Conservation (phyloP, 1,140 invertebrate genomes). For the Macrobrachium nipponense region DNA sequence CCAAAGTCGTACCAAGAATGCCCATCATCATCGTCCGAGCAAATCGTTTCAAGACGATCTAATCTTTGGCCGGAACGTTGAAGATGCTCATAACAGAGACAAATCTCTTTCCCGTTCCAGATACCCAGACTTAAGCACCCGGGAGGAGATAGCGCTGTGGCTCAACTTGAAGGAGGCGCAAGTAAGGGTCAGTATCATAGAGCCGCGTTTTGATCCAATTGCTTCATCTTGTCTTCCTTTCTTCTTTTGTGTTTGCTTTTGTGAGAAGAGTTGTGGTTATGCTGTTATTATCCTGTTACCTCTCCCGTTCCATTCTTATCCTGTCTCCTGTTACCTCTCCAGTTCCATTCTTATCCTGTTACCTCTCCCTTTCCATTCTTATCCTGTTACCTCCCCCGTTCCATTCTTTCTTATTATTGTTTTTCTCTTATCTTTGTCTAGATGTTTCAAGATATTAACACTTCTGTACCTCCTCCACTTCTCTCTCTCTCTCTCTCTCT, state of each 20-base stretch:
- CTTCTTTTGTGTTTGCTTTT: neutral
- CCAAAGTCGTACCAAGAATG: too few relatives aligned
- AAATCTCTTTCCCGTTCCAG: neutral
- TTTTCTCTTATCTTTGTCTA: neutral
- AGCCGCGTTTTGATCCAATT: too few relatives aligned
- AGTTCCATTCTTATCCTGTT: neutral
- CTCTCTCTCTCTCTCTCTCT: too few relatives aligned
- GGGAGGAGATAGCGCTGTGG: constrained; percentile 55
- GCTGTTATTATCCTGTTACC: neutral
- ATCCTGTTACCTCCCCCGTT: too few relatives aligned
- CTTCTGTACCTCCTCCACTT: too few relatives aligned
- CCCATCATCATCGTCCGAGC: too few relatives aligned
- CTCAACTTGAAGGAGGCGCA: constrained; percentile 52
- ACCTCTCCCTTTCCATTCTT: neutral
- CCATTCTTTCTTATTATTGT: neutral
- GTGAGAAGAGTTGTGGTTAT: neutral
- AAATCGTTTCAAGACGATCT: too few relatives aligned
- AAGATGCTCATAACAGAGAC: too few relatives aligned
- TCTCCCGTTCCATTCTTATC: neutral
- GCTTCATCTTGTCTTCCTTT: neutral
- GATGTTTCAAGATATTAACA: too few relatives aligned
- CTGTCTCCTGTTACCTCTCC: neutral
- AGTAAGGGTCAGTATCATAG: constrained; percentile 46
- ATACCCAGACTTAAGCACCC: constrained; percentile 53
- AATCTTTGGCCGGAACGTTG: too few relatives aligned